phyloP scores from a whole-genome alignment of 2,113 vertebrate genomes.

The Anseranas semipalmata region DNA sequence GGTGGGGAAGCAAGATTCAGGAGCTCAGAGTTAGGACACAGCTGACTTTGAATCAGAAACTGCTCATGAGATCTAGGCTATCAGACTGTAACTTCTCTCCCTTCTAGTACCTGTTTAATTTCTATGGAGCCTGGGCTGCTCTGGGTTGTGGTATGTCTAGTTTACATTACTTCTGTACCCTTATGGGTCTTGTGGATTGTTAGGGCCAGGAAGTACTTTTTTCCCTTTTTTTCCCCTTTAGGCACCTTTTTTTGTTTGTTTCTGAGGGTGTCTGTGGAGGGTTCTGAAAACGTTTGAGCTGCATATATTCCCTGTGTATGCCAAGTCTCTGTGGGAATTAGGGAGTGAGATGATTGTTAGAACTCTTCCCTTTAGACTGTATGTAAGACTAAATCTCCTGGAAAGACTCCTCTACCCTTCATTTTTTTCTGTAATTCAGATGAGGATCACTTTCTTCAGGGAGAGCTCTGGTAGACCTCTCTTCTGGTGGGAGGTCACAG shows the following conservation, averaged over 20 bases:
- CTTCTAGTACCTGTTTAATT: background rate
- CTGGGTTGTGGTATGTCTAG: background rate
- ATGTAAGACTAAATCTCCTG: background rate
- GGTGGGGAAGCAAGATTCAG: background rate
- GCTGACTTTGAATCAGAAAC: background rate
- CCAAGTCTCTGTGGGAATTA: background rate
- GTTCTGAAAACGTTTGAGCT: background rate
- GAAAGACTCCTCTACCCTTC: background rate
- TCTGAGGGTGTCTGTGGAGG: background rate
- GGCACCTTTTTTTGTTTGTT: background rate
- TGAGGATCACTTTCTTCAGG: background rate
- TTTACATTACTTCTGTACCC: background rate
- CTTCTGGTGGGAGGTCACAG: background rate
- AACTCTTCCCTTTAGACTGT: background rate
- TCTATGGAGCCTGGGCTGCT: background rate
- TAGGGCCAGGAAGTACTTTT: background rate
- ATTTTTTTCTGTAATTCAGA: background rate
- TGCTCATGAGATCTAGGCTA: background rate
- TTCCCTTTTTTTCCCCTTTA: background rate
- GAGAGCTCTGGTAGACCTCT: background rate
- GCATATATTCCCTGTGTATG: accelerated
- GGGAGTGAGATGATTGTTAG: background rate
- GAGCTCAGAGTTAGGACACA: background rate
- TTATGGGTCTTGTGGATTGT: background rate
- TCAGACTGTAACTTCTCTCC: background rate